A percentile compares a stretch with the other conserved stretches of the same genome.
These are phyloP conservation scores for Spinibarbus caldwelli DNA, from an alignment of 2,797 vertebrate species.

Conservation along the genomic window DNA sequence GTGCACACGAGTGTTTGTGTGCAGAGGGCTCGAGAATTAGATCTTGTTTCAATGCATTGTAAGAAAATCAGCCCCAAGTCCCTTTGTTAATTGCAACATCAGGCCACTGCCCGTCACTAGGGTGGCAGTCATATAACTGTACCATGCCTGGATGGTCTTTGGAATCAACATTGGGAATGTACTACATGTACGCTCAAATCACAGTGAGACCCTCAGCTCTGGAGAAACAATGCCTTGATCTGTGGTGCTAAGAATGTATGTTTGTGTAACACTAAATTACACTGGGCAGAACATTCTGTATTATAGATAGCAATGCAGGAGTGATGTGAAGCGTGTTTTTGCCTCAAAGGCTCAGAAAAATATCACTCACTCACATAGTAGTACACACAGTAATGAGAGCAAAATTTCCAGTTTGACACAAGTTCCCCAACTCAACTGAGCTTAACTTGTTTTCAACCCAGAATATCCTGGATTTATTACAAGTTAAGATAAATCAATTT, in stretches of 20 bases:
- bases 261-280: constrained; percentile 1
- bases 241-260: not conserved
- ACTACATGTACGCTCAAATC: not conserved
- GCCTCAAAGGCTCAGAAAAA: not conserved
- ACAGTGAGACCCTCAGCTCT: not conserved
- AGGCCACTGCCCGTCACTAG: not conserved
- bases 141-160: not conserved
- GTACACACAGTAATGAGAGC: not conserved
- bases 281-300: not conserved
- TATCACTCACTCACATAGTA: not conserved
- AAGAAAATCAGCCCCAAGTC: not conserved
- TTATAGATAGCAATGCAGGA: not conserved
- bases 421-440: not conserved
- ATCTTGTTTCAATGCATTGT: constrained; percentile 1
- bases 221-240: not conserved
- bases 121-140: not conserved
- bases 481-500: not conserved
- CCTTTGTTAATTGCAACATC: not conserved
- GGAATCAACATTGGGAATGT: not conserved
- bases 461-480: not conserved
- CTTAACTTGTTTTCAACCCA: not conserved
- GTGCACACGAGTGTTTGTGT: not conserved
- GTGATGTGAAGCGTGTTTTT: not conserved
- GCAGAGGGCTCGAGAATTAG: not conserved
- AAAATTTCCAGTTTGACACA: not conserved